Conservation (phyloP, 2,888 invertebrate species). For the Lycocerus yunnanus region DNA sequence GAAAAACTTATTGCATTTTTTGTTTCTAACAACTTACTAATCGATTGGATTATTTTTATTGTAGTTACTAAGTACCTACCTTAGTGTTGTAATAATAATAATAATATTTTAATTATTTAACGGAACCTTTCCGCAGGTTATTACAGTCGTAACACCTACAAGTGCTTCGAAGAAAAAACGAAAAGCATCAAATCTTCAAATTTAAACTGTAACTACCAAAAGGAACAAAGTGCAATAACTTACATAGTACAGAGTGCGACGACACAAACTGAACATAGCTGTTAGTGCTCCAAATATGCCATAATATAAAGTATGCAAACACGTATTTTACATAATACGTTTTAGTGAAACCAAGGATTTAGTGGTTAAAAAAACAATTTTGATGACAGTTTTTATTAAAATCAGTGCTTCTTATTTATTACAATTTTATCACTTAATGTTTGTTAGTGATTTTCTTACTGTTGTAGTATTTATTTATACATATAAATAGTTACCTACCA, state of each 20-base stretch:
- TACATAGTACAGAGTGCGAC: background rate
- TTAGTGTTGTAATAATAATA: too few species aligned
- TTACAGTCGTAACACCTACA: constrained; percentile 43
- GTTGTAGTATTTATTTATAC: background rate
- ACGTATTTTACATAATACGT: too few species aligned
- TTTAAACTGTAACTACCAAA: background rate
- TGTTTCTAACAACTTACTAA: too few species aligned
- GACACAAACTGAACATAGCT: background rate
- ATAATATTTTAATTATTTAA: constrained; percentile 3
- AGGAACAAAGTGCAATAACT: background rate
- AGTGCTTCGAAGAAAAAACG: constrained; percentile 29
- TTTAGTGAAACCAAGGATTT: background rate
- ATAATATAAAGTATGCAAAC: background rate
- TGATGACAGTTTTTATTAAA: constrained; percentile 2
- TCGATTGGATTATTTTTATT: background rate
- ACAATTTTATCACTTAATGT: background rate
- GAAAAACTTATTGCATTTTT: too few species aligned
- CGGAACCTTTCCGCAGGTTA: constrained; percentile 40
- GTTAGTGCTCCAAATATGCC: constrained; percentile 7
- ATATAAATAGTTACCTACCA: constrained; percentile 1
- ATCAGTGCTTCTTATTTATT: constrained; percentile 5
- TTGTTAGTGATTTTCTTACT: background rate
- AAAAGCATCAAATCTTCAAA: background rate
- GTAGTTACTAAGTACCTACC: background rate
- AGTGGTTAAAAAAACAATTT: background rate